Evolutionary conservation across 2,888 invertebrate species (phyloP), one percentile per base, ranked within the genome.

Genomic region (Drosophila affinis): DNA sequence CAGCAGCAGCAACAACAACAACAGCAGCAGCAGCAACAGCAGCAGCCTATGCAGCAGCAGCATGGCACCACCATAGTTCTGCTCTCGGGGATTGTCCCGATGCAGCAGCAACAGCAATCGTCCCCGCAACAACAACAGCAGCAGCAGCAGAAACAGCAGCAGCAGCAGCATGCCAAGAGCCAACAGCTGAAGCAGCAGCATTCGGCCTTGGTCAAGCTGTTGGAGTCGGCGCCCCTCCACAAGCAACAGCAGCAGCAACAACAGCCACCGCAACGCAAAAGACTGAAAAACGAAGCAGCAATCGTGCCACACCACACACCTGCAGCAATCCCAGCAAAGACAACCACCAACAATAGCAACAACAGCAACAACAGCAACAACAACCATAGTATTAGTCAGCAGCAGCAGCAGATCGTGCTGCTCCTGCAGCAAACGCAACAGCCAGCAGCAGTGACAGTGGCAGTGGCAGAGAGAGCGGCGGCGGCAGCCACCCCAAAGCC

Each of bases 171-270:
- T 73, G 72, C 70, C 46, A 90, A 90, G 78, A 92, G 91, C 78
- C 91, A 91, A 75, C 90, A 91, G 75, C 81, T 94, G 91, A 94
- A 94, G 91, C 93, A 94, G 81, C 93, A 94, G 90, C 94, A 94
- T 89, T 94, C 94, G 89, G 94, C 94, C 89, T 92, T 94, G 90
- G 94, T 94, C 90, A 94, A 94, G 93, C 93, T 94, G 92, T 91
- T 94, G 92, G 94, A 94, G 91, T 93, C 93, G 60, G 92, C 92
- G 75, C 93, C 93, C 48, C 87, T 92, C 24, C 90, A 62, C 82
- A 77, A 89, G 79, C 70, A 79, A 3, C 76, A 77, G 5, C 78
- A 77, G 5, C 78, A 78, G 18, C 63, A 29, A 7, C 29, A 29
- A 9, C 29, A 68, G 48, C 75, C 64, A 87, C 81, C 68, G 74